phyloP scores from a whole-genome alignment of 2,888 invertebrate species.

The Myopa testacea region DNA sequence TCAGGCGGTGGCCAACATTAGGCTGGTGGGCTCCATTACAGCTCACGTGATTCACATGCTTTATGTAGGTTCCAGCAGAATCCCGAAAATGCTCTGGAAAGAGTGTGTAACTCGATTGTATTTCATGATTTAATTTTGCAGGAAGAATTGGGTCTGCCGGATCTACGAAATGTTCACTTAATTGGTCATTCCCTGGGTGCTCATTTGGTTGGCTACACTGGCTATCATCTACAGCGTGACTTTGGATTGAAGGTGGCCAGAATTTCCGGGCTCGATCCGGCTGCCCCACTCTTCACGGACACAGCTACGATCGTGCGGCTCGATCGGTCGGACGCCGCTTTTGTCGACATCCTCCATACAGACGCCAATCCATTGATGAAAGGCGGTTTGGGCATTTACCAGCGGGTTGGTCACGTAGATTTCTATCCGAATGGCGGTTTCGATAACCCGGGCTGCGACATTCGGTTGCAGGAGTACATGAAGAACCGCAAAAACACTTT shows the following conservation, averaged over 20 bases:
- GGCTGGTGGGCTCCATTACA: constrained; percentile 86
- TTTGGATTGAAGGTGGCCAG: constrained; percentile 79
- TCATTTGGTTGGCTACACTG: constrained; percentile 87
- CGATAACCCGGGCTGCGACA: constrained; percentile 79
- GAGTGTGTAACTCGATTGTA: not conserved
- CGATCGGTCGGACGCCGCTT: constrained; percentile 87
- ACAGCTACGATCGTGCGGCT: constrained; percentile 84
- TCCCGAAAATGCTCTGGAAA: not conserved
- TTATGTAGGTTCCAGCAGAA: constrained; percentile 67
- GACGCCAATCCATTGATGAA: constrained; percentile 83
- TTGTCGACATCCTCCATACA: constrained; percentile 91
- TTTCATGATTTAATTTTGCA: constrained; percentile 53
- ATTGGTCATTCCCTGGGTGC: constrained; percentile 91
- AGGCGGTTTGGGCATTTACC: constrained; percentile 83
- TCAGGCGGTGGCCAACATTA: constrained; percentile 91
- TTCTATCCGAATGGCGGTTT: constrained; percentile 92
- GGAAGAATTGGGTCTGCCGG: constrained; percentile 71
- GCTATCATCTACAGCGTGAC: constrained; percentile 77
- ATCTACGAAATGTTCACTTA: constrained; percentile 79
- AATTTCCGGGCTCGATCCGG: constrained; percentile 91
- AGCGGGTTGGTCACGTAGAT: constrained; percentile 88
- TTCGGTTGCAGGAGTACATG: constrained; percentile 75
- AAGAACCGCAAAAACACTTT: constrained; percentile 73
- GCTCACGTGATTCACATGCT: constrained; percentile 76
- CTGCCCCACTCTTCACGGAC: constrained; percentile 89